Percentiles rank a stretch among this genome's conserved stretches.
Conservation (phyloP, 2,888 invertebrate species). For the Lasioglossum figueresi region DNA sequence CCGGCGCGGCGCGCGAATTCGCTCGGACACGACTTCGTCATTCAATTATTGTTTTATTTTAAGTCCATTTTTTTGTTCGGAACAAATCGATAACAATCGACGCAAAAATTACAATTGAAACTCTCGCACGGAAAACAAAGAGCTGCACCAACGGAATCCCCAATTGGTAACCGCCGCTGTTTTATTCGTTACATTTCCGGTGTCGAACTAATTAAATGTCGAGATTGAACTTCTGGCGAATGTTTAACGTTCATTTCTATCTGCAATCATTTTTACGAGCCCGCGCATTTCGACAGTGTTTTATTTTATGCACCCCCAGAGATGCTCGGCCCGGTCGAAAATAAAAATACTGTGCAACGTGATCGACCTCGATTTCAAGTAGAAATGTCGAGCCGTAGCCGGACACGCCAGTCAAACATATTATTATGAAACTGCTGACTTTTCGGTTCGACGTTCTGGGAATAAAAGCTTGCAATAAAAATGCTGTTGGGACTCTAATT, state of each 20-base stretch:
- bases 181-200: background rate
- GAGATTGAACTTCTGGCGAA: background rate
- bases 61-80: background rate
- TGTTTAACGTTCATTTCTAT: background rate
- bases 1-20: background rate
- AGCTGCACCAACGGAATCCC: background rate
- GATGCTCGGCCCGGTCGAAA: background rate
- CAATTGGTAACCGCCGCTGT: background rate
- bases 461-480: background rate
- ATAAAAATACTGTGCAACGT: background rate
- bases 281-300: background rate
- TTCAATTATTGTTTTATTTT: conserved; percentile 1
- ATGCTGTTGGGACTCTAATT: background rate
- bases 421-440: background rate
- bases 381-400: background rate
- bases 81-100: background rate
- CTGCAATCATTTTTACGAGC: background rate
- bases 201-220: background rate
- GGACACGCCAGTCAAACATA: background rate
- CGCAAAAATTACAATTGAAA: background rate
- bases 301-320: background rate
- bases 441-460: too few relatives aligned
- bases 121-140: background rate
- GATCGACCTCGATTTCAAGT: background rate
- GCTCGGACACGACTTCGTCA: background rate